A percentile compares a stretch with the other conserved stretches of the same genome.
Evolutionary conservation across 2,888 invertebrate species (phyloP).

Genomic region (Yponomeuta evonymella): DNA sequence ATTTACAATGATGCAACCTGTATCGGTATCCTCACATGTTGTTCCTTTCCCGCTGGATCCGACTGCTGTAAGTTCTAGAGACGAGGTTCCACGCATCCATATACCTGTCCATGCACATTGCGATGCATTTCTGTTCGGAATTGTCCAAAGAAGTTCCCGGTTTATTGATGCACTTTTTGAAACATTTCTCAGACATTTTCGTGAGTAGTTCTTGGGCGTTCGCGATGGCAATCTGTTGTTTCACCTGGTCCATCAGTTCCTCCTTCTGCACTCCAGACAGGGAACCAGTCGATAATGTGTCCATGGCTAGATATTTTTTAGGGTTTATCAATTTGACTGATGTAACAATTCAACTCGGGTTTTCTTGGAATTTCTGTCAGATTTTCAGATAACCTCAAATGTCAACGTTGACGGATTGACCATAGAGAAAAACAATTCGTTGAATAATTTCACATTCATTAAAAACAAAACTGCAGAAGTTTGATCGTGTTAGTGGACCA

Average conservation of each 20-base stretch:
- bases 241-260: constrained; percentile 95
- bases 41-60: constrained; percentile 88
- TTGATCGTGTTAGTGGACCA: no score
- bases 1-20: constrained; percentile 57
- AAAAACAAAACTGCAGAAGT: no score
- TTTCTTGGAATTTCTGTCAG: constrained; percentile 13
- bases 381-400: constrained; percentile 18
- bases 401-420: background rate
- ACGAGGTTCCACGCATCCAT: constrained; percentile 98
- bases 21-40: constrained; percentile 64
- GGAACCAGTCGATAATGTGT: constrained; percentile 71
- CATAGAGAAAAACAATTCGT: background rate
- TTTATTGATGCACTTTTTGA: constrained; percentile 93
- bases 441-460: no score
- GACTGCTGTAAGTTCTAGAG: constrained; percentile 89
- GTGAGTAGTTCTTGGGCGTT: constrained; percentile 94
- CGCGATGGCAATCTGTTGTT: constrained; percentile 95
- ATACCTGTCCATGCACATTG: constrained; percentile 99
- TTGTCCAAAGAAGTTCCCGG: constrained; percentile 93
- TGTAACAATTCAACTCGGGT: constrained; percentile 20
- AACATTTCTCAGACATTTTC: constrained; percentile 99
- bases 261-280: constrained; percentile 84
- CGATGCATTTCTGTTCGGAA: constrained; percentile 96
- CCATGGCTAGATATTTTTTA: constrained; percentile 56
- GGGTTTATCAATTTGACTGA: constrained; percentile 14